These are phyloP conservation scores for Sarcophaga subvicina DNA, from an alignment of 2,888 invertebrate species.

Conservation along the genomic window DNA sequence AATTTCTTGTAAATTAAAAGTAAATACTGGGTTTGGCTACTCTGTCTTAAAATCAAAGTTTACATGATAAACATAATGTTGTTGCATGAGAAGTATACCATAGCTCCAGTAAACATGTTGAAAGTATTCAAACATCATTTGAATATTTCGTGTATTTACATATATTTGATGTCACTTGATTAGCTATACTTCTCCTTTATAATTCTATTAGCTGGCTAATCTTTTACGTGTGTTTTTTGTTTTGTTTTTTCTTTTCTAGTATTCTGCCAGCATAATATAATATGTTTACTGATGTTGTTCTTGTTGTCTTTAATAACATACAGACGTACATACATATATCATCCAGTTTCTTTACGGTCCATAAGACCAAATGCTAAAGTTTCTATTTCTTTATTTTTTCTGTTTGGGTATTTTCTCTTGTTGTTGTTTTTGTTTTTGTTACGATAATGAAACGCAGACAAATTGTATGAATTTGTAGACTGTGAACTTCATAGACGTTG, in stretches of 20 bases:
- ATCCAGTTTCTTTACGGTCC: background rate
- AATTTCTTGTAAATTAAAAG: too few species aligned
- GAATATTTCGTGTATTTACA: too few species aligned
- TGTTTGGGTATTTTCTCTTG: background rate
- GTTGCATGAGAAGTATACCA: too few species aligned
- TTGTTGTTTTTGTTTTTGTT: background rate
- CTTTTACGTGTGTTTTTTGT: background rate
- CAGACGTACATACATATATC: background rate
- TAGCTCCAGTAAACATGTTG: too few species aligned
- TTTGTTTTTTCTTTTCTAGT: background rate
- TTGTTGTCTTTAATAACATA: background rate
- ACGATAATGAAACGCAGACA: constrained; percentile 38
- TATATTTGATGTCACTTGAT: too few species aligned
- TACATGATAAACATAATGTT: too few species aligned
- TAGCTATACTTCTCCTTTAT: too few species aligned
- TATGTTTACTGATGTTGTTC: background rate
- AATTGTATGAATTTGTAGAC: constrained; percentile 42
- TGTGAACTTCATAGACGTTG: constrained; percentile 12
- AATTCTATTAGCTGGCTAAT: too few species aligned
- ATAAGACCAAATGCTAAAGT: background rate
- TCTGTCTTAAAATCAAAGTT: too few species aligned
- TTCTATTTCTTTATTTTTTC: background rate
- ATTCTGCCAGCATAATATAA: background rate
- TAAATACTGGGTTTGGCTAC: too few species aligned
- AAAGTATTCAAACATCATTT: too few species aligned